Evolutionary conservation across 1,140 invertebrate species (phyloP), one percentile per base, ranked within the genome.

Genomic region (Drosophila repleta): DNA sequence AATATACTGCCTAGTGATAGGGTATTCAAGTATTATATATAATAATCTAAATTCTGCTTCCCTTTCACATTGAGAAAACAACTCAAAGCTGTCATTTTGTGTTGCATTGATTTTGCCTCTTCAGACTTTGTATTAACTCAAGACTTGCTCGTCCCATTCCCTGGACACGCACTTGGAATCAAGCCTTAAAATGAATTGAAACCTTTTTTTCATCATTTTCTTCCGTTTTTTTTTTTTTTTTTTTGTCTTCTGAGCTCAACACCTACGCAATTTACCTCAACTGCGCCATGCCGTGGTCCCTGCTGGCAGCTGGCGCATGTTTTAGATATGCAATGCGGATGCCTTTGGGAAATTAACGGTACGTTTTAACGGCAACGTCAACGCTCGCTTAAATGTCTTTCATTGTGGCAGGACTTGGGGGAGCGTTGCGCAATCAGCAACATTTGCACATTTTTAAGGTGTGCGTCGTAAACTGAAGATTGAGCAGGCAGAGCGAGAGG

Each of bases 291-390:
- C 45, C 57, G 39, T 43, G 57, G 57, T 71, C 56, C 57, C 62
- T 51, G 57, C n/a, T 57, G 76, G 60, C 58, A 60, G 72, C 48
- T 61, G 61, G 62, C 72, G 68, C 72, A 78, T 66, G 72, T 60
- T 70, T 87, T 82, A 78, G 83, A 76, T 87, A 88, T 88, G 83
- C 82, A 80, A 39, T 68, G 74, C 24, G 74, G 39, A 73, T 65
- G 74, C 82, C 83, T 77, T 72, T 64, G 82, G 82, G 82, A 85
- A 85, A 85, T 85, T 87, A 85, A 69, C 75, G 57, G 63, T 68
- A 87, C 80, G 75, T 67, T 76, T 87, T 76, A 56, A 80, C 49
- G 52, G 58, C 43, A 56, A 55, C 62, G 62, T 58, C 56, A 68
- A 69, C 70, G 51, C 49, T 58, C 77, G 55, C 76, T 74, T 29